Conservation (phyloP, 2,113 vertebrate genomes). For the Pantherophis guttatus region DNA sequence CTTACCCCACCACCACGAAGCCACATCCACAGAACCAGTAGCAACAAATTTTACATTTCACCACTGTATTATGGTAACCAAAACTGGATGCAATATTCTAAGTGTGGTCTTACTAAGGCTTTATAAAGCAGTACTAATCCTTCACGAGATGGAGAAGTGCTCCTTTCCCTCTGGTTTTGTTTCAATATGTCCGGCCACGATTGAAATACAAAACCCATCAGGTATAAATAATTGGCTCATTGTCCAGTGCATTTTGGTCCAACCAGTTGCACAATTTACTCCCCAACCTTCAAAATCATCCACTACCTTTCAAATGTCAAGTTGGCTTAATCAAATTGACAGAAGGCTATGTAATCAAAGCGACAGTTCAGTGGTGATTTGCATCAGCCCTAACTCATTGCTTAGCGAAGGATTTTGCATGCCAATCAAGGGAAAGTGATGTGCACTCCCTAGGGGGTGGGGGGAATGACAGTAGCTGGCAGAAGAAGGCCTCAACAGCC, state of each 20-base stretch:
- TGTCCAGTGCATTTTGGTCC: constrained; percentile 46
- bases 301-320: constrained; percentile 70
- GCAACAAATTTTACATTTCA: no score
- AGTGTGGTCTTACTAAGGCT: background rate
- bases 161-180: background rate
- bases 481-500: constrained; percentile 70
- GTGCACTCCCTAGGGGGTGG: constrained; percentile 37
- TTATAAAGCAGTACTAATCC: background rate
- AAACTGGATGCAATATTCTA: background rate
- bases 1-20: no score
- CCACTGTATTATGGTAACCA: background rate
- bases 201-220: constrained; percentile 19
- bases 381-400: constrained; percentile 77
- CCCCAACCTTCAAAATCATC: constrained; percentile 64
- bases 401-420: constrained; percentile 77
- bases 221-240: constrained; percentile 24
- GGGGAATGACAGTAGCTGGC: constrained; percentile 70
- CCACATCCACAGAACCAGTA: no score
- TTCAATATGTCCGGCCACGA: background rate
- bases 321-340: constrained; percentile 75
- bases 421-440: constrained; percentile 78
- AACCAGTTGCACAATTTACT: constrained; percentile 49
- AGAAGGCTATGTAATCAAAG: constrained; percentile 79
- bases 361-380: constrained; percentile 78
- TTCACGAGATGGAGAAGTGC: background rate